Conservation (phyloP, 2,888 invertebrate genomes). For the Eupithecia dodoneata region DNA sequence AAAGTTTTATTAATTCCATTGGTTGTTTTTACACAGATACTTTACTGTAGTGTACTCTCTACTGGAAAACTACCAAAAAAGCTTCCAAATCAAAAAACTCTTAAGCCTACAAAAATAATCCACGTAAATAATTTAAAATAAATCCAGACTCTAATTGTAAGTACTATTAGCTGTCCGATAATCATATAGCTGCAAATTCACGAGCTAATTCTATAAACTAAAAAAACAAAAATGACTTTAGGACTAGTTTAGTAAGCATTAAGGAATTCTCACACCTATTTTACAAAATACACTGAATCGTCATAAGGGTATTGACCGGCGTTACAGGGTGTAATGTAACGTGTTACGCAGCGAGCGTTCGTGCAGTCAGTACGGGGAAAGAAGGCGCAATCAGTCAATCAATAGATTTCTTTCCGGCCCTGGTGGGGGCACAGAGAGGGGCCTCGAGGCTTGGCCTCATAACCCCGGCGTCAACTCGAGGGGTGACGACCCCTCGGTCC, state of each 20-base stretch:
- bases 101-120: neutral
- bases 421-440: no score
- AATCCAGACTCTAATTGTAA: conserved; percentile 3
- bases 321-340: neutral
- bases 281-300: conserved; percentile 4
- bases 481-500: no score
- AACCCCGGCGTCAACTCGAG: no score
- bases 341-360: neutral
- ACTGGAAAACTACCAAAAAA: neutral
- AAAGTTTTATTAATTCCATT: neutral
- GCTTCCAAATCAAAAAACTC: neutral
- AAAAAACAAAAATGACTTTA: conserved; percentile 2
- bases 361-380: neutral
- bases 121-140: neutral
- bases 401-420: no score
- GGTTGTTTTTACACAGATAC: neutral
- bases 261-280: conserved; percentile 17
- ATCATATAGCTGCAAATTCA: conserved; percentile 3
- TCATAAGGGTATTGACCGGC: neutral
- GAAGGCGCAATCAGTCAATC: no score
- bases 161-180: conserved; percentile 10
- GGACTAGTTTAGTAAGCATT: conserved; percentile 39
- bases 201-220: neutral
- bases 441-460: no score
- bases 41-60: neutral